Base-by-base conservation (phyloP, 1,140 invertebrate species). In the Mycetomoellerius zeteki region DNA sequence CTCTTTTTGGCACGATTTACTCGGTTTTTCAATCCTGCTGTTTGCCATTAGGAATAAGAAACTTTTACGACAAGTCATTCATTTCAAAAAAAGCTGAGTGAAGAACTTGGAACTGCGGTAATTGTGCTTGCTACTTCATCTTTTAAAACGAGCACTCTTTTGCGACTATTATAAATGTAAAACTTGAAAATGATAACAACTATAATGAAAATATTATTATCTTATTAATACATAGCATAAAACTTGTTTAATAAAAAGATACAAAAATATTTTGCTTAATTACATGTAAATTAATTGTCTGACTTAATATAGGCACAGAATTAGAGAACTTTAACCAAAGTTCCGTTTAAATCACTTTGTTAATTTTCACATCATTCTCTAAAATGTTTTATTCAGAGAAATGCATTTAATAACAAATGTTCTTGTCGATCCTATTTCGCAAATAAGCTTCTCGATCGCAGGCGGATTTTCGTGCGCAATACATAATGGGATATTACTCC, bases 361-460 rank as follows among this genome's bases (percentile, higher is more conserved):
- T 50, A 50, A 65, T 78, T 47, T 60, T 14, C 24, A 37, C 33
- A 0, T 56, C 6, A 27, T 54, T 43, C 4, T 21, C 2, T n/a
- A 77, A 50, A 85, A 37, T 37, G 27, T 76, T 85, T 85, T 54
- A 85, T 85, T 64, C 21, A 5, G 21, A 56, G 24, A 7, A 21
- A n/a, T 10, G 52, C 12, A 82, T 72, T 72, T 72, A 72, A 80
- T 37, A 52, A 58, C n/a, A 73, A 30, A 50, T 37, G 21, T 78
- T 78, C 67, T 56, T 71, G 81, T 82, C 52, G 54, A 50, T 81
- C 2, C 4, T 37, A 80, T 67, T 82, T 71, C 47, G 52, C 64
- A 86, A 86, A 82, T 82, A 82, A 58, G 30, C 37, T 86, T 54
- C 33, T 47, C 64, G 47, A 81, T 86, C 64, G 37, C 14, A 21